Evolutionary conservation across 2,797 vertebrate species (phyloP), one percentile per base, ranked within the genome.

Genomic region (Sebastiscus tertius): DNA sequence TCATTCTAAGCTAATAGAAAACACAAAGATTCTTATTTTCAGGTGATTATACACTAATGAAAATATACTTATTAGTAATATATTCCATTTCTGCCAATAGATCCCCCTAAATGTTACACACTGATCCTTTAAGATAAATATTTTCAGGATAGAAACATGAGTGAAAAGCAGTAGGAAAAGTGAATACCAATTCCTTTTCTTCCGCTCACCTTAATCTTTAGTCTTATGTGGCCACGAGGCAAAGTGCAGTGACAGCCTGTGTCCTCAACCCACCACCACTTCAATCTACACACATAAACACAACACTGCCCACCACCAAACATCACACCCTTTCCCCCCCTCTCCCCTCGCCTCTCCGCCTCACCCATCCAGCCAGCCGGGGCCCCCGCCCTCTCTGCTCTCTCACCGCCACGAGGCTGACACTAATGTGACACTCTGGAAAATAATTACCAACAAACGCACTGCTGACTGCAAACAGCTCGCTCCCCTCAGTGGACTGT

Each of bases 371-470:
- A 82, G 78, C 80, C 86, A 86, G 84, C 86, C 88, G 4, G 63
- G 70, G 82, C 87, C 89, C 60, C 79, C 80, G 92, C 76, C 92
- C 96, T 96, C 96, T 93, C 95, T 95, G 95, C 96, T 95, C 96
- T 97, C 96, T 96, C 96, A 96, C 96, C 96, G 96, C 96, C 95
- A 97, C 94, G 95, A 96, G 97, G 97, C 95, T 98, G 98, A 99
- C 98, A 98, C 97, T 97, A 96, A 94, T 97, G 97, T 99, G 98
- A 98, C 97, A 98, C 97, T 93, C 96, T 97, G 96, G 92, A 97
- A 98, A 98, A 98, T 99, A 99, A 99, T 98, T 98, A 99, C 97
- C 97, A 99, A 99, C 98, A 98, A 98, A 98, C 97, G 96, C 95
- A 93, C 96, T 96, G 97, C 97, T 97, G 96, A 98, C 97, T 97